Evolutionary conservation across 2,113 vertebrate genomes (phyloP).

Genomic region (Scomber scombrus): DNA sequence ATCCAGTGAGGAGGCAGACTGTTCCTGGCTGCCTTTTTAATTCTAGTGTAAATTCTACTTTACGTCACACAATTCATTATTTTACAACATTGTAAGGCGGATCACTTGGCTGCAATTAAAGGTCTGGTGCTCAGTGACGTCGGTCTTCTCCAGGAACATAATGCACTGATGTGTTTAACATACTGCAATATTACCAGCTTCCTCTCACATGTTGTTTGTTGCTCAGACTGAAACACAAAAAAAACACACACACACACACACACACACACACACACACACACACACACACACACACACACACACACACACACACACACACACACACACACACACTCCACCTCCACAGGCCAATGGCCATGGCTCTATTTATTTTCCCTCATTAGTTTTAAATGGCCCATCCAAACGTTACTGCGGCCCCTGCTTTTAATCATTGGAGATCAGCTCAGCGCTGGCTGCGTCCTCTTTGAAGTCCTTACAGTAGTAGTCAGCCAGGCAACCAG

Average conservation of each 20-base stretch:
- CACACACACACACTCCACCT: conserved; percentile 42
- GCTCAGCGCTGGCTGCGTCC: conserved; percentile 45
- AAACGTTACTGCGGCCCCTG: conserved; percentile 74
- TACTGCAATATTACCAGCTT: neutral
- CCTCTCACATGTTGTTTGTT: neutral
- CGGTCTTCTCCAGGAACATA: neutral
- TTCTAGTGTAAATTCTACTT: neutral
- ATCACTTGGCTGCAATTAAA: neutral
- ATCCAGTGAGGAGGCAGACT: conserved; percentile 6
- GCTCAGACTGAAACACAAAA: conserved; percentile 1
- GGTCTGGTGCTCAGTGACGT: neutral
- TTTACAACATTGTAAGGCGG: neutral
- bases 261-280: too few relatives aligned
- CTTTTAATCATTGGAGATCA: conserved; percentile 75
- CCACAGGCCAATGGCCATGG: conserved; percentile 61
- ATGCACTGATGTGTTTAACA: neutral
- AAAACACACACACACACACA: too few relatives aligned
- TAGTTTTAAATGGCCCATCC: conserved; percentile 81
- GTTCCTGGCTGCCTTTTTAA: neutral
- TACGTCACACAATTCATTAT: neutral
- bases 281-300: too few relatives aligned
- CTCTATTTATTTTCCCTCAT: conserved; percentile 79
- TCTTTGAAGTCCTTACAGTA: conserved; percentile 65
- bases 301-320: conserved; percentile 5
- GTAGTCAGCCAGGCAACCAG: conserved; percentile 52